Evolutionary conservation across 2,888 invertebrate genomes (phyloP).

Genomic region (Limnephilus rhombicus): DNA sequence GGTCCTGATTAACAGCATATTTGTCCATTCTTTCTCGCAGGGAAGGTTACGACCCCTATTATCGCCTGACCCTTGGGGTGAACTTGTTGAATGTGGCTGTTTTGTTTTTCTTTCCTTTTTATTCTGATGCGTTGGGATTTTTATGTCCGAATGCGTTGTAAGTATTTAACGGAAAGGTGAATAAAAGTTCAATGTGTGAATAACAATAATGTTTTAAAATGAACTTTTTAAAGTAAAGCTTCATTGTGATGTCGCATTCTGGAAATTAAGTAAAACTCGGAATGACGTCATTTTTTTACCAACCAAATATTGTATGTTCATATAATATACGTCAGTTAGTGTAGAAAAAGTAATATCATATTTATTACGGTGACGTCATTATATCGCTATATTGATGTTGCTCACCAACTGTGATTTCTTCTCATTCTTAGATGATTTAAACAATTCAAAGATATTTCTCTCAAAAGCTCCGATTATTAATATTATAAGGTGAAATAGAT

Average conservation of each 20-base stretch:
- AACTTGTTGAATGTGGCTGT: conserved; percentile 60
- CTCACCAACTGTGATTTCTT: not conserved
- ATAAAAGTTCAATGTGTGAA: not conserved
- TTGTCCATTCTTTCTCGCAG: conserved; percentile 53
- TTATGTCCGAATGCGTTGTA: not conserved
- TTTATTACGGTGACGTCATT: not conserved
- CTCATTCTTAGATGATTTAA: not conserved
- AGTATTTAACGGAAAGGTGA: not conserved
- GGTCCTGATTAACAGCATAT: conserved; percentile 62
- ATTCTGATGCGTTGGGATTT: not conserved
- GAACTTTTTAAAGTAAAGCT: no score
- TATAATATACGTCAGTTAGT: not conserved
- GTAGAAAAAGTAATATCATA: not conserved
- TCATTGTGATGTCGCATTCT: no score
- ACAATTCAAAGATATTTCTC: not conserved
- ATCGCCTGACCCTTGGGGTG: conserved; percentile 51
- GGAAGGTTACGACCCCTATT: conserved; percentile 55
- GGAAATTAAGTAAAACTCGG: no score
- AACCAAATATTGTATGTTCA: not conserved
- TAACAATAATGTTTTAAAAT: not conserved
- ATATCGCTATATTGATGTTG: not conserved
- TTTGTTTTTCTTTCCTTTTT: conserved; percentile 38
- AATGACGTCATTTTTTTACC: not conserved
- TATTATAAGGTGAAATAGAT: no score
- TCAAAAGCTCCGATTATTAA: not conserved